phyloP scores from a whole-genome alignment of 2,888 invertebrate species.

The Plebejus melissa region DNA sequence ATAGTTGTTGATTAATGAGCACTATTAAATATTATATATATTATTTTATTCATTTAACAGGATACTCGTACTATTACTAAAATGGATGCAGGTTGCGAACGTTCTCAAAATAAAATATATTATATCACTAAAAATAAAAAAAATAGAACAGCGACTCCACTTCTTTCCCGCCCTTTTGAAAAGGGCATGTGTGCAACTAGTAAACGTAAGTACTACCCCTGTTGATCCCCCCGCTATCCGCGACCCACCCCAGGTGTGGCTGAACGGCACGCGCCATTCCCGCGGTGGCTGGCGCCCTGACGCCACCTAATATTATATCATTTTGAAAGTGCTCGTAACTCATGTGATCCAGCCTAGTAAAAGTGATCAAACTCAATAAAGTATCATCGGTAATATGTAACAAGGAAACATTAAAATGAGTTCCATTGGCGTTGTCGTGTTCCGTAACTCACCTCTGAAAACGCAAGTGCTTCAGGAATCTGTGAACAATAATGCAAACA shows the following conservation, averaged over 20 bases:
- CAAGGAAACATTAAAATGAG: slow-evolving; percentile 70
- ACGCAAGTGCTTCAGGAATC: slow-evolving; percentile 83
- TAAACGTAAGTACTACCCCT: slow-evolving; percentile 77
- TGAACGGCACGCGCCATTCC: slow-evolving; percentile 77
- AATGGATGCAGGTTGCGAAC: neutral
- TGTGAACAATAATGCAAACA: slow-evolving; percentile 80
- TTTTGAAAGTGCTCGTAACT: slow-evolving; percentile 46
- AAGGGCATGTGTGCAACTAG: slow-evolving; percentile 78
- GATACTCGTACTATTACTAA: no score
- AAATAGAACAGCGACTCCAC: slow-evolving; percentile 49
- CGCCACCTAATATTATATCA: slow-evolving; percentile 62
- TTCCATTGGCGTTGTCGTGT: slow-evolving; percentile 79
- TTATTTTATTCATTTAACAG: no score
- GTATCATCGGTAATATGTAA: slow-evolving; percentile 58
- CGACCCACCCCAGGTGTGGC: slow-evolving; percentile 70
- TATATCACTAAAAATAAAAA: slow-evolving; percentile 1
- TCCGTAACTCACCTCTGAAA: slow-evolving; percentile 79
- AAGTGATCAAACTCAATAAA: slow-evolving; percentile 48
- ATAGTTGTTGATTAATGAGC: no score
- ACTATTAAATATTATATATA: no score
- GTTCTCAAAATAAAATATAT: neutral
- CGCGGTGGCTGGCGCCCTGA: slow-evolving; percentile 70
- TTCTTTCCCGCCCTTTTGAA: slow-evolving; percentile 64
- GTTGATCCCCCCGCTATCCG: slow-evolving; percentile 70
- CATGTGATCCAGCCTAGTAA: slow-evolving; percentile 49